Base-by-base conservation (phyloP, 2,888 invertebrate genomes). In the Yponomeuta sedellus region DNA sequence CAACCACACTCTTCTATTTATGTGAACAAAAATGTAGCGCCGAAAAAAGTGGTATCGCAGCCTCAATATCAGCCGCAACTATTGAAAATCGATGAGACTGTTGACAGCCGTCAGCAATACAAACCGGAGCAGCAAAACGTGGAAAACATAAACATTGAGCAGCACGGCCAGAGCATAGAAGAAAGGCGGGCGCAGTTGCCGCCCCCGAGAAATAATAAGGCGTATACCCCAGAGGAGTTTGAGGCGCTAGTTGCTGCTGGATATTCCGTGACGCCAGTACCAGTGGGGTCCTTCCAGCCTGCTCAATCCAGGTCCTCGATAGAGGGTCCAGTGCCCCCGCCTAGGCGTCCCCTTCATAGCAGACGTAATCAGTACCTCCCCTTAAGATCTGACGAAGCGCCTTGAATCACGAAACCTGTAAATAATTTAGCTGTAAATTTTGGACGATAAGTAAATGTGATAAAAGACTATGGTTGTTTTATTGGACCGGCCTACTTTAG, bases 171-270 rank as follows among this genome's bases (percentile, higher is more conserved):
- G 66, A 85, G 72, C 62, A 73, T 86, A 59, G 88, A 89, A 1
- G 85, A 87, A 6, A 88, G 84, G 67, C 76, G 89, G 67, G 78
- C 86, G 0, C 85, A 81, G n/a, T 74, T 92, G 65, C 92, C 92
- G 66, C 92, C 91, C 1, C 92, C 92, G 10, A 91, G 81, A 69
- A 92, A 92, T 67, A 90, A 88, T 69, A 91, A 86, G 70, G 91
- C 91, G 1, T 92, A 92, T 67, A 92, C 92, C 65, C 92, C 90
- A 67, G 91, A 92, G 67, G 92, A 92, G 70, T 92, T 92, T 67
- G 85, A 85, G 22, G 91, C 90, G 16, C 77, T 92, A 68, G 82
- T 92, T 58, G 91, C 87, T 12, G 92, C 92, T 67, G 92, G 92
- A 0, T 92, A 91, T 69, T 80, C 92, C 1, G 92, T 92, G 1